Conservation (phyloP, 2,888 invertebrate species). For the Cheilosia impressa region DNA sequence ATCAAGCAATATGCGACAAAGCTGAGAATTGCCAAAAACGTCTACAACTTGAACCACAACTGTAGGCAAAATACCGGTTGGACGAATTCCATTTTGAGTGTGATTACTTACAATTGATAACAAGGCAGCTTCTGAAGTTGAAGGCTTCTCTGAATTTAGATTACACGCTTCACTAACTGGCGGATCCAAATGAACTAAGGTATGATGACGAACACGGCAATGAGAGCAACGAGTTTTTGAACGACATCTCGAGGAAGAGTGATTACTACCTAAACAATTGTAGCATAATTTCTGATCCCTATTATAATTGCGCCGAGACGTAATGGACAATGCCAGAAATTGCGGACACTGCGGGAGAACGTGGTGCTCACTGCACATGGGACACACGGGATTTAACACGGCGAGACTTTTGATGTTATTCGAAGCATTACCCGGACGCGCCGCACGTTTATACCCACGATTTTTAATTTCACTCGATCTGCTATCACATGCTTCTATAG, state of each 20-base stretch:
- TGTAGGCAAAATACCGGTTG: conserved; percentile 2
- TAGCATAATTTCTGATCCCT: conserved; percentile 31
- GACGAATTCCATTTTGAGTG: not conserved
- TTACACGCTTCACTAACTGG: not conserved
- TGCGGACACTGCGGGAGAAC: conserved; percentile 11
- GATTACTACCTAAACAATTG: conserved; percentile 21
- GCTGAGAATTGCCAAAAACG: not conserved
- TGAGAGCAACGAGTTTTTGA: conserved; percentile 26
- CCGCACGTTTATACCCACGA: too few species aligned
- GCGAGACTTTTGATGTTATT: too few species aligned
- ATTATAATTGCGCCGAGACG: conserved; percentile 17
- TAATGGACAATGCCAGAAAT: conserved; percentile 21
- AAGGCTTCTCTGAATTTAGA: not conserved
- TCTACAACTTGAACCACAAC: not conserved
- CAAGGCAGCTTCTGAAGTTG: not conserved
- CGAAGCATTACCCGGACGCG: not conserved
- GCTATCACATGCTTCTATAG: too few species aligned
- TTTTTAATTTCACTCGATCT: too few species aligned
- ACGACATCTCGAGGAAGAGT: conserved; percentile 30
- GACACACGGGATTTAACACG: not conserved
- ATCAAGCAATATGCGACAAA: conserved; percentile 6
- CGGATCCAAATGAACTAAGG: conserved; percentile 8
- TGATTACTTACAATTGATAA: conserved; percentile 1
- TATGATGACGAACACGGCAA: conserved; percentile 19
- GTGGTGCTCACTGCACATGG: conserved; percentile 3